Evolutionary conservation across 2,113 vertebrate genomes (phyloP).

Genomic region (Pseudolaguvia tuberculata): DNA sequence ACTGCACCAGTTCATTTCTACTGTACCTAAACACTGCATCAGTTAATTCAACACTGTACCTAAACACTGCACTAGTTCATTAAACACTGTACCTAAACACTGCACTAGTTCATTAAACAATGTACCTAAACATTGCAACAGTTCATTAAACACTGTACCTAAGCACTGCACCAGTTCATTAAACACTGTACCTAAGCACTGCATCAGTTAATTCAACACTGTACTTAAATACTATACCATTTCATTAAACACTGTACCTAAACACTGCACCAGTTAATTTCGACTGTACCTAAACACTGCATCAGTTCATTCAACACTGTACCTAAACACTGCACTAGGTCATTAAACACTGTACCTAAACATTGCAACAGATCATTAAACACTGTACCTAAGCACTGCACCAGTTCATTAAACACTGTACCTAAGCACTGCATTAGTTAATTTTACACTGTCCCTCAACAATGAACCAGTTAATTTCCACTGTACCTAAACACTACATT

Average conservation of each 20-base stretch:
- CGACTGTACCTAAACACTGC: background rate
- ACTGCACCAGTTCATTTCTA: background rate
- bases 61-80: too few species aligned
- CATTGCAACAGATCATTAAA: background rate
- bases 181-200: background rate
- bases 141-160: background rate
- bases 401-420: background rate
- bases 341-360: too few species aligned
- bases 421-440: too few species aligned
- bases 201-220: background rate
- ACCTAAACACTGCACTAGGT: too few species aligned
- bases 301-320: background rate
- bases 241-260: background rate
- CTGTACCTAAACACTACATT: background rate
- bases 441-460: background rate
- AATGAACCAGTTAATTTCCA: background rate
- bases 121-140: background rate
- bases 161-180: background rate
- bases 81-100: background rate
- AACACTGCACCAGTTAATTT: background rate
- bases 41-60: too few species aligned
- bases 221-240: background rate
- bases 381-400: background rate
- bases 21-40: too few species aligned
- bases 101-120: background rate